These are phyloP conservation scores for Pseudomyrmex flavicornis DNA, from an alignment of 1,140 invertebrate species.

Conservation along the genomic window DNA sequence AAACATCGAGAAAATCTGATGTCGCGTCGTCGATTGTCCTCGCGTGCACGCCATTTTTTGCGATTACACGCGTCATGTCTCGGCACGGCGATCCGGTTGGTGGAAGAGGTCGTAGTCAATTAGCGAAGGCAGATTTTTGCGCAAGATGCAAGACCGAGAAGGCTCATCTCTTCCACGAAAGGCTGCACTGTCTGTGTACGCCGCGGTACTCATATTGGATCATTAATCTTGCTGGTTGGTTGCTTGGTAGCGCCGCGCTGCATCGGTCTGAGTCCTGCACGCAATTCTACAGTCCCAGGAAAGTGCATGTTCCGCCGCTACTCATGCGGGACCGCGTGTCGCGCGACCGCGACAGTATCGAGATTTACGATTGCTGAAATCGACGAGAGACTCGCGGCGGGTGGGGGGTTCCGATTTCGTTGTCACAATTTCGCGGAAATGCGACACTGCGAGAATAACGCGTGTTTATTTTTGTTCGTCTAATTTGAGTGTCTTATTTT, in stretches of 20 bases:
- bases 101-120: constrained; percentile 64
- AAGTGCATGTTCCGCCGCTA: constrained; percentile 41
- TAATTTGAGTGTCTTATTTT: constrained; percentile 13
- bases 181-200: constrained; percentile 24
- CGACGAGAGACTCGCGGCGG: background rate
- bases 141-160: constrained; percentile 60
- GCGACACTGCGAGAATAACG: background rate
- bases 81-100: constrained; percentile 18
- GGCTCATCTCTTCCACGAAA: constrained; percentile 52
- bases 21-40: constrained; percentile 15
- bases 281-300: constrained; percentile 41
- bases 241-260: constrained; percentile 46
- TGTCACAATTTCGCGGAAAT: background rate
- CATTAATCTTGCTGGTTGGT: constrained; percentile 63
- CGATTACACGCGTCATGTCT: constrained; percentile 44
- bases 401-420: background rate
- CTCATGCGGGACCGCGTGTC: constrained; percentile 39
- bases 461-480: background rate
- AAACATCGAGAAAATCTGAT: background rate
- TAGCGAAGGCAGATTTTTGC: constrained; percentile 60
- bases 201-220: constrained; percentile 44
- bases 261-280: constrained; percentile 20
- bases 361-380: constrained; percentile 51
- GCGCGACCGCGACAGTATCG: constrained; percentile 21
- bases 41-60: constrained; percentile 53